phyloP scores from a whole-genome alignment of 2,888 invertebrate species.

The Caenorhabditis sp. region DNA sequence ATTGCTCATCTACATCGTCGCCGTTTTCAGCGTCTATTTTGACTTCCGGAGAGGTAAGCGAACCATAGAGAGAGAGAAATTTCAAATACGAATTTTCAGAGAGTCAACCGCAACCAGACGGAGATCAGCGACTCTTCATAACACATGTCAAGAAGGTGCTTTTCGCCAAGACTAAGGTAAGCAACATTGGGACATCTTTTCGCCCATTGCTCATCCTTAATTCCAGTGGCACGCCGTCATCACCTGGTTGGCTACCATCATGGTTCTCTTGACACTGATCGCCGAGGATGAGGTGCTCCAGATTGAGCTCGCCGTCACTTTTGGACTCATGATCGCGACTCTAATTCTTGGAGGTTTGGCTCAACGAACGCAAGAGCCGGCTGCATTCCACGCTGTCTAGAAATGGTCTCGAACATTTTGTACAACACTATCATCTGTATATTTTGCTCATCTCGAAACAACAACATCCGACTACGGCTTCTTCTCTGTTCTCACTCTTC shows the following conservation, averaged over 20 bases:
- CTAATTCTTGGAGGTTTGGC: not conserved
- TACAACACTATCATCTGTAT: not conserved
- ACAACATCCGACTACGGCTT: no score
- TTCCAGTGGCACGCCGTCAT: constrained; percentile 9
- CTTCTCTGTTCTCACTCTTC: no score
- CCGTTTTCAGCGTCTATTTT: not conserved
- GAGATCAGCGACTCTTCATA: not conserved
- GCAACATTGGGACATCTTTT: not conserved
- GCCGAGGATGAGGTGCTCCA: not conserved
- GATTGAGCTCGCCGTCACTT: not conserved
- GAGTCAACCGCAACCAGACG: not conserved
- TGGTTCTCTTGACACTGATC: not conserved
- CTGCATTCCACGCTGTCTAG: no score
- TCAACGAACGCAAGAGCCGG: not conserved
- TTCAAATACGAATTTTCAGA: not conserved
- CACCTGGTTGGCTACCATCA: constrained; percentile 2
- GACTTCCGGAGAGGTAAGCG: not conserved
- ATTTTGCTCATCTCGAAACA: not conserved
- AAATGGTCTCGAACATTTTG: no score
- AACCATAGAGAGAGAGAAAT: not conserved
- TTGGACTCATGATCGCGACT: not conserved
- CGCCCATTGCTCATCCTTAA: no score
- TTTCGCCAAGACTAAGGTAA: constrained; percentile 10
- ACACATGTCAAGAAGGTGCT: constrained; percentile 13
- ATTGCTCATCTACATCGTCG: not conserved